Evolutionary conservation across 2,797 vertebrate genomes (phyloP).

Genomic region (Danio jaintianensis): DNA sequence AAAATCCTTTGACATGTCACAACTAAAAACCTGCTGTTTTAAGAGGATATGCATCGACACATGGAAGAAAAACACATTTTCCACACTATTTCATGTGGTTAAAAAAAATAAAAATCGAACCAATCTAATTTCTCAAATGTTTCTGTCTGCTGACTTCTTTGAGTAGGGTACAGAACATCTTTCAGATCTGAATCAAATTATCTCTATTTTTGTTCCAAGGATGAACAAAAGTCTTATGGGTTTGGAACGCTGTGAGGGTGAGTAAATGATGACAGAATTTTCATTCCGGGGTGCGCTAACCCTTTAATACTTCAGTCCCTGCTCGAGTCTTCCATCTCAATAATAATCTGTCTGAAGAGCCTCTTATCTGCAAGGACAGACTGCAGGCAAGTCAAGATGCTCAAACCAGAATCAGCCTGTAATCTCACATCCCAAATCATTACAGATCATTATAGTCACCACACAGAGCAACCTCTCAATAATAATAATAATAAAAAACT

Average conservation of each 20-base stretch:
- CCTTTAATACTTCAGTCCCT: constrained; percentile 34
- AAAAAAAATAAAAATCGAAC: not conserved
- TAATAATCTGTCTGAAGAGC: constrained; percentile 40
- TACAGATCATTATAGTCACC: constrained; percentile 17
- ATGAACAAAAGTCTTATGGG: not conserved
- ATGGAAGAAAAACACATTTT: not conserved
- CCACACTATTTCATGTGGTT: not conserved
- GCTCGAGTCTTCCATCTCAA: constrained; percentile 26
- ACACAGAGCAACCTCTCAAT: not conserved
- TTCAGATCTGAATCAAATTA: not conserved
- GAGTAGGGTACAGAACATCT: not conserved
- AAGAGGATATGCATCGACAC: not conserved
- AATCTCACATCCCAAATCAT: constrained; percentile 24
- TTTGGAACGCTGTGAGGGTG: not conserved
- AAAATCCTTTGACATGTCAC: not conserved
- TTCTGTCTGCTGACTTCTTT: not conserved
- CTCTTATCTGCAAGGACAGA: constrained; percentile 46
- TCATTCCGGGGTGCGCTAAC: not conserved
- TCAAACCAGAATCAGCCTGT: constrained; percentile 12
- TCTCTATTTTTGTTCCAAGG: not conserved
- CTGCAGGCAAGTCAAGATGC: constrained; percentile 25
- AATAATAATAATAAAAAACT: not conserved
- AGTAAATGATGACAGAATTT: constrained; percentile 13
- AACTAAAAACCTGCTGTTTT: not conserved
- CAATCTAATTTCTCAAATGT: not conserved